Conservation (phyloP, 2,888 invertebrate species). For the Caenorhabditis auriculariae region DNA sequence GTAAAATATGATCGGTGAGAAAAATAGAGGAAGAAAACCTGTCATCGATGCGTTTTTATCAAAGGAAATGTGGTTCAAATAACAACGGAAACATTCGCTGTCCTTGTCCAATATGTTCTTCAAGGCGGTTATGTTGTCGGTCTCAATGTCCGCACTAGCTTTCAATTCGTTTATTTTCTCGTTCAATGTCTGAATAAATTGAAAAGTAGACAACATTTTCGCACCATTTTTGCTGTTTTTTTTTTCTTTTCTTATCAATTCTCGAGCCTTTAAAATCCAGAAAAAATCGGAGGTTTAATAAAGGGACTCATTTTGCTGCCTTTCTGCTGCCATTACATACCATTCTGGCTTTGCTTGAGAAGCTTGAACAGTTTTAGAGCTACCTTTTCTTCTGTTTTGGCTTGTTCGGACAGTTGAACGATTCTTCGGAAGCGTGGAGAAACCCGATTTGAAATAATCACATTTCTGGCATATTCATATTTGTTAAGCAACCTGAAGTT, state of each 20-base stretch:
- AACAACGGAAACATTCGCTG: constrained; percentile 6
- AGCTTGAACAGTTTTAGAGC: no score
- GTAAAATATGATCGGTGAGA: not conserved
- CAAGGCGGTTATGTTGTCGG: not conserved
- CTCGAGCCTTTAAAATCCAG: no score
- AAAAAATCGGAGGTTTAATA: no score
- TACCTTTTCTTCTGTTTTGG: not conserved
- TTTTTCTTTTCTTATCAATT: not conserved
- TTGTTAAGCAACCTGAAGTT: no score
- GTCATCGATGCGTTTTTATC: no score
- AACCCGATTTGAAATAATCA: no score
- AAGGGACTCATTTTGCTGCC: no score
- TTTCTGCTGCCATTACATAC: no score
- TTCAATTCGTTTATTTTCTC: constrained; percentile 2
- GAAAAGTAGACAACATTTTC: not conserved
- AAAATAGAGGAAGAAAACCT: no score
- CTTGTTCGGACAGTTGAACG: not conserved
- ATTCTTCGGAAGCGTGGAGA: not conserved
- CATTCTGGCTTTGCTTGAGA: no score
- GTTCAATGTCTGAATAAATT: constrained; percentile 4
- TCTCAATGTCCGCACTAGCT: constrained; percentile 2
- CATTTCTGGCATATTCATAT: no score
- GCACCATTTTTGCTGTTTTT: not conserved
- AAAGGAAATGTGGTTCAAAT: constrained; percentile 9
- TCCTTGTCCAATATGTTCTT: constrained; percentile 8